These are phyloP conservation scores for Danionella dracula DNA, from an alignment of 2,797 vertebrate genomes.

Conservation along the genomic window DNA sequence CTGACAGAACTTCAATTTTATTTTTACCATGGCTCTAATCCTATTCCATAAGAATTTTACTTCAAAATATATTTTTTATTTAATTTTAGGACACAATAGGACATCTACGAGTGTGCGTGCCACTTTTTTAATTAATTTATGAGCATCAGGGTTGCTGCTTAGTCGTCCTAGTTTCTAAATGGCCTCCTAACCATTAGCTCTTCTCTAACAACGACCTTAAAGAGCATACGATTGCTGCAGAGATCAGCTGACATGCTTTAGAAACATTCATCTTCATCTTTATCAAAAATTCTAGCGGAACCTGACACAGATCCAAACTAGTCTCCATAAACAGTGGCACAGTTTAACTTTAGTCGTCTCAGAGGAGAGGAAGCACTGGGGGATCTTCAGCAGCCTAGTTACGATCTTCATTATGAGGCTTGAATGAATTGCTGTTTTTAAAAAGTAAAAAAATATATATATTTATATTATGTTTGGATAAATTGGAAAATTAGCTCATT, in stretches of 20 bases:
- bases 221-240: not conserved
- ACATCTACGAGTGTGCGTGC: not conserved
- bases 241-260: not conserved
- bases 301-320: not conserved
- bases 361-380: not conserved
- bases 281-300: not conserved
- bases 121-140: constrained; percentile 3
- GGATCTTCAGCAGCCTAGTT: constrained; percentile 15
- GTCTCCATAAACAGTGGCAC: not conserved
- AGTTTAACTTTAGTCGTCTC: constrained; percentile 1
- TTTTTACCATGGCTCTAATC: too few species aligned
- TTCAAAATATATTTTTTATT: too few species aligned
- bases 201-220: not conserved
- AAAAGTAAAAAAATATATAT: not conserved
- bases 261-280: not conserved
- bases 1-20: too few species aligned
- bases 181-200: not conserved
- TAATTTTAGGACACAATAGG: not conserved
- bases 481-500: not conserved
- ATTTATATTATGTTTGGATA: not conserved
- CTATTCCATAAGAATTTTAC: too few species aligned
- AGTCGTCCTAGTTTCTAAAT: constrained; percentile 1
- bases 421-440: not conserved
- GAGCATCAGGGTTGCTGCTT: constrained; percentile 9
- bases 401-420: constrained; percentile 1